Evolutionary conservation across 2,888 invertebrate genomes (phyloP).

Genomic region (Trissoscelio sp.): DNA sequence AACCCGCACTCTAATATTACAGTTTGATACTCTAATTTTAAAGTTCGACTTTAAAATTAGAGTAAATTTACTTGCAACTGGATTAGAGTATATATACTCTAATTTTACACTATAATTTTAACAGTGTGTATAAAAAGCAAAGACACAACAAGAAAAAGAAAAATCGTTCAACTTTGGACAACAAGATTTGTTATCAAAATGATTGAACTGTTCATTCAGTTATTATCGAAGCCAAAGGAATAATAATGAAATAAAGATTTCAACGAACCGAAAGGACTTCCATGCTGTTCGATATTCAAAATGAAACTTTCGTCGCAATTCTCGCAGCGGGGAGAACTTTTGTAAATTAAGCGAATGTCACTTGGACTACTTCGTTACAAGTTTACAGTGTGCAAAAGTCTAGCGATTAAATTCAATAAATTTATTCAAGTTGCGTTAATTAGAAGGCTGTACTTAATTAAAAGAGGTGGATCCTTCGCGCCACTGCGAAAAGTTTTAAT

Average conservation of each 20-base stretch:
- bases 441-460: slow-evolving; percentile 65
- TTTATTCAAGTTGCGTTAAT: slow-evolving; percentile 67
- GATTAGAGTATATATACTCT: too few relatives aligned
- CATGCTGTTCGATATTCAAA: slow-evolving; percentile 62
- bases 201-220: slow-evolving; percentile 27
- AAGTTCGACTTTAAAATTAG: too few relatives aligned
- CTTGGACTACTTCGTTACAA: slow-evolving; percentile 66
- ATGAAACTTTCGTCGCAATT: slow-evolving; percentile 48
- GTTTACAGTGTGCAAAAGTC: slow-evolving; percentile 67
- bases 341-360: slow-evolving; percentile 67
- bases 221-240: slow-evolving; percentile 50
- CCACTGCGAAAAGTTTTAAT: slow-evolving; percentile 61
- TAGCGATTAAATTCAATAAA: slow-evolving; percentile 68
- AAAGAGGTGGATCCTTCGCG: slow-evolving; percentile 65
- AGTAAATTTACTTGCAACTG: too few relatives aligned
- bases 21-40: too few relatives aligned
- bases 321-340: slow-evolving; percentile 54
- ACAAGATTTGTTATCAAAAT: slow-evolving; percentile 26
- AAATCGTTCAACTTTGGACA: not conserved
- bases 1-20: too few relatives aligned
- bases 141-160: not conserved
- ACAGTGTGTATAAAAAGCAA: too few relatives aligned
- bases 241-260: slow-evolving; percentile 62
- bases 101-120: too few relatives aligned
- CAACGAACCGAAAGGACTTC: slow-evolving; percentile 32